Conservation (phyloP, 2,888 invertebrate species). For the Junonia oenone region DNA sequence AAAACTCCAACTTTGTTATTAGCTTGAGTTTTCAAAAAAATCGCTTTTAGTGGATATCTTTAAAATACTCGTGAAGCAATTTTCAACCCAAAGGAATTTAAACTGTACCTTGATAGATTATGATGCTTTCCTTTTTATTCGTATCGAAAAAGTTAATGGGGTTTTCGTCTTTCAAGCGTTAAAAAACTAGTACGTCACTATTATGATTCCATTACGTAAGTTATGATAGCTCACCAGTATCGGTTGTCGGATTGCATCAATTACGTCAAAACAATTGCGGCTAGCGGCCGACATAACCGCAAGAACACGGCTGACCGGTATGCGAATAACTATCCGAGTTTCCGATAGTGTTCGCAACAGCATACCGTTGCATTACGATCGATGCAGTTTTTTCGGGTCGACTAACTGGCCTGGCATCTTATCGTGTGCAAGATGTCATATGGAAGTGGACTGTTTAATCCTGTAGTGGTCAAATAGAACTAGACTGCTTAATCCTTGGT, state of each 20-base stretch:
- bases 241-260: constrained; percentile 2
- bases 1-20: too few relatives aligned
- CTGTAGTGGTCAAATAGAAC: too few relatives aligned
- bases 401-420: constrained; percentile 19
- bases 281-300: constrained; percentile 15
- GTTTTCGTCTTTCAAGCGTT: too few relatives aligned
- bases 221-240: not conserved
- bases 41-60: too few relatives aligned
- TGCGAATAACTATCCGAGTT: constrained; percentile 14
- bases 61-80: too few relatives aligned
- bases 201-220: not conserved
- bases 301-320: constrained; percentile 17
- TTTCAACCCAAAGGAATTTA: too few relatives aligned
- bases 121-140: too few relatives aligned
- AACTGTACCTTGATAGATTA: too few relatives aligned
- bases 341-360: constrained; percentile 17
- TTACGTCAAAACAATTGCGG: constrained; percentile 17
- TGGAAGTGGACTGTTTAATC: too few relatives aligned
- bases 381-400: constrained; percentile 16
- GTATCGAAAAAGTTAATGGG: too few relatives aligned
- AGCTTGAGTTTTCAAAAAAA: too few relatives aligned
- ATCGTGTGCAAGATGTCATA: constrained; percentile 12
- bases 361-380: constrained; percentile 18
- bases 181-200: not conserved
- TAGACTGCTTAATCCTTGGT: constrained; percentile 3